phyloP scores from a whole-genome alignment of 2,797 vertebrate genomes.

The Triplophysa bombifrons region DNA sequence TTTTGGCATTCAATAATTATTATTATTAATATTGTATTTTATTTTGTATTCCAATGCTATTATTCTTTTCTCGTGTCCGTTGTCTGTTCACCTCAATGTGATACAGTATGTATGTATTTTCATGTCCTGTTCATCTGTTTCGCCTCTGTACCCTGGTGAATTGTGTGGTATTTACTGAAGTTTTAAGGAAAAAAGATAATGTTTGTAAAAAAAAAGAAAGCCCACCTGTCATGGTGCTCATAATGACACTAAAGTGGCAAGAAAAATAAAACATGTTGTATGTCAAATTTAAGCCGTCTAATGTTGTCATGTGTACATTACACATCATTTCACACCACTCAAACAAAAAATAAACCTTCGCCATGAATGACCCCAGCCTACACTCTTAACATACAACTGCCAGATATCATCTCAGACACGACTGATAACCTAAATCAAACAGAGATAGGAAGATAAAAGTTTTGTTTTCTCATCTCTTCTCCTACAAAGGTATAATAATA shows the following conservation, averaged over 20 bases:
- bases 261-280: conserved; percentile 53
- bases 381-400: background rate
- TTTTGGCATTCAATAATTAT: conserved; percentile 77
- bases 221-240: conserved; percentile 1
- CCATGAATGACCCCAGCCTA: background rate
- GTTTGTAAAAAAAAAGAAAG: conserved; percentile 6
- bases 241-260: conserved; percentile 46
- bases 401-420: background rate
- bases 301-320: background rate
- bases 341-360: background rate
- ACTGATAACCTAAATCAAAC: background rate
- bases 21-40: conserved; percentile 69
- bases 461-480: background rate
- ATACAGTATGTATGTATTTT: conserved; percentile 75
- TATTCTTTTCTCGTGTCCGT: conserved; percentile 69
- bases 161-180: conserved; percentile 74
- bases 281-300: conserved; percentile 36
- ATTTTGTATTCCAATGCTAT: conserved; percentile 72
- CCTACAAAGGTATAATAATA: conserved; percentile 21
- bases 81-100: conserved; percentile 71
- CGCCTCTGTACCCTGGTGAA: conserved; percentile 74
- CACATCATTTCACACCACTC: background rate
- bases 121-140: conserved; percentile 57
- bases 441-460: background rate
- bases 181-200: conserved; percentile 62